Percentiles rank a stretch among this genome's conserved stretches.
Evolutionary conservation across 2,888 invertebrate species (phyloP).

Genomic region (Stenotaenia linearis): DNA sequence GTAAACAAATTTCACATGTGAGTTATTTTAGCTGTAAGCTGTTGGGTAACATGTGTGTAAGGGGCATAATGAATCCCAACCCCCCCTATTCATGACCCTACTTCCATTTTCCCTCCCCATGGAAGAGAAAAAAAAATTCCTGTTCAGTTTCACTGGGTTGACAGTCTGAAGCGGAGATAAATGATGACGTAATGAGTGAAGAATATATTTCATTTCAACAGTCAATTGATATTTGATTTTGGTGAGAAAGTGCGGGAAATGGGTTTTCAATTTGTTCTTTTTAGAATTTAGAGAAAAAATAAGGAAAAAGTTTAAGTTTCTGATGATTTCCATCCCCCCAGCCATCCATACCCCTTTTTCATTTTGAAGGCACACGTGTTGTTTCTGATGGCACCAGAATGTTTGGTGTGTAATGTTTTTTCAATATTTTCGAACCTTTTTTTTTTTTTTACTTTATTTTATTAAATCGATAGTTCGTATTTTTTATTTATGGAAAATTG

Average conservation of each 20-base stretch:
- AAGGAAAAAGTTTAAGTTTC: neutral
- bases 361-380: neutral
- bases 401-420: neutral
- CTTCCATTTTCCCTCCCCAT: neutral
- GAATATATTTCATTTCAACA: neutral
- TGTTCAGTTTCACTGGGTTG: neutral
- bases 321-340: neutral
- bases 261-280: neutral
- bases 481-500: neutral
- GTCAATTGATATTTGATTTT: neutral
- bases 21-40: neutral
- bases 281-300: too few relatives aligned
- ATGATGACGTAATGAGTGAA: neutral
- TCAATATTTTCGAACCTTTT: neutral
- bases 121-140: neutral
- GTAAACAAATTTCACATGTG: neutral
- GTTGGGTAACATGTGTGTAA: neutral
- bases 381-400: neutral
- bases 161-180: neutral
- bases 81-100: neutral
- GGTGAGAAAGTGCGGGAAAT: neutral
- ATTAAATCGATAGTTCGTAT: neutral
- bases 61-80: neutral
- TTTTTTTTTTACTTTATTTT: neutral
- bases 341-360: neutral